These are phyloP conservation scores for Uria lomvia DNA, from an alignment of 2,113 vertebrate genomes.

Conservation along the genomic window DNA sequence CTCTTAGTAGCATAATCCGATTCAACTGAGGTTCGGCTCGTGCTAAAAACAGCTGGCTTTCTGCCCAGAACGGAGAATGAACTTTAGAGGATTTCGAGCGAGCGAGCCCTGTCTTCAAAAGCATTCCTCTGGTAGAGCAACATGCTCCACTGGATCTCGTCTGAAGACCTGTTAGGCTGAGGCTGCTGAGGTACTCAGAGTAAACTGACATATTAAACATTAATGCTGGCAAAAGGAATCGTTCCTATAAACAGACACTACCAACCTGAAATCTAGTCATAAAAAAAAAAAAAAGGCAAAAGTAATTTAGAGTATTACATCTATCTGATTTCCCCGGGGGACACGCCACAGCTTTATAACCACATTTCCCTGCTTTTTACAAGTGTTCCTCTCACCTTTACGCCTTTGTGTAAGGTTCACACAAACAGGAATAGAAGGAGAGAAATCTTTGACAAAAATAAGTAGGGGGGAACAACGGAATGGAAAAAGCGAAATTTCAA, in stretches of 20 bases:
- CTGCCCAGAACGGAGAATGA: slow-evolving; percentile 40
- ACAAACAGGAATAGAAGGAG: not conserved
- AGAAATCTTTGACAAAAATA: not conserved
- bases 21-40: not conserved
- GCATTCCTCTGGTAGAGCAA: slow-evolving; percentile 39
- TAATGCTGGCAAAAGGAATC: not conserved
- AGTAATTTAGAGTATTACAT: not conserved
- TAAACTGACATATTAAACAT: not conserved
- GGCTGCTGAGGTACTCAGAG: not conserved
- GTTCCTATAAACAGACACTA: not conserved
- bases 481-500: not conserved
- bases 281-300: not conserved
- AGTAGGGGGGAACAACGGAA: not conserved
- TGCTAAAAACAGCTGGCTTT: slow-evolving; percentile 27
- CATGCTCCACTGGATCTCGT: not conserved
- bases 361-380: not conserved
- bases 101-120: slow-evolving; percentile 36
- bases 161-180: not conserved
- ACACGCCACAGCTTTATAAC: not conserved
- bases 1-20: slow-evolving; percentile 8
- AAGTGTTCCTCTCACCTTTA: not conserved
- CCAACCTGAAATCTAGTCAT: not conserved
- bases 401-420: not conserved
- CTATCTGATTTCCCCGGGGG: not conserved
- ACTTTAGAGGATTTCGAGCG: slow-evolving; percentile 35